Base-by-base conservation (phyloP, 2,797 vertebrate genomes). In the Naso thynnoides region DNA sequence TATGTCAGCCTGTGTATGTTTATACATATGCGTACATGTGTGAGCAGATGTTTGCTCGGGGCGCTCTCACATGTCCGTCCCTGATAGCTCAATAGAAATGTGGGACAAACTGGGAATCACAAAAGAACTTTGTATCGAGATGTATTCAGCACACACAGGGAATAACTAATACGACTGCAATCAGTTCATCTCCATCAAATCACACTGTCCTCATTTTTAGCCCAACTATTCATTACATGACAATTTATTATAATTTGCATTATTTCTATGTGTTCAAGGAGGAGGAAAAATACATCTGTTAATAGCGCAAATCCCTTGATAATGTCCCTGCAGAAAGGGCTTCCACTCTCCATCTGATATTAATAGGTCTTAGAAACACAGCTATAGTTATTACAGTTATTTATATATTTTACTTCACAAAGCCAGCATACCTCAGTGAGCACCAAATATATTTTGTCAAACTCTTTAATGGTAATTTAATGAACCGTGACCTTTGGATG, bases 21-120 rank as follows among this genome's bases (percentile, higher is more conserved):
- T 96, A 93, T 96, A 94, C 96, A 89, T 83, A 85, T 88, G 88
- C 84, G 88, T 88, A 88, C 86, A 88, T 91, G 84, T 90, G 86
- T 76, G 89, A 91, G 90, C 92, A 94, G 93, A 94, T 94, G 93
- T 94, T 92, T 88, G 92, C 93, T 92, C 29, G 41, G 59, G 93
- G 92, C 90, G 33, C 69, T 86, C 85, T 91, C 59, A 50, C 89
- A 88, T 91, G 91, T 92, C 87, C 52, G 67, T 87, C 87, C 86
- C 87, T 89, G 83, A 85, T 87, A 92, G 84, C 84, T 89, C 85
- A 89, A 83, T 85, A 62, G 83, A 90, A 89, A 94, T 90, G 73
- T 92, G 88, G 90, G 91, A 87, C 87, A 90, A 89, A 88, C 88
- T 90, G 85, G 70, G 86, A 81, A 88, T 80, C 89, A 93, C 90